Percentiles rank a stretch among this genome's conserved stretches.
Evolutionary conservation across 2,888 invertebrate genomes (phyloP).

Genomic region (Acronicta psi): DNA sequence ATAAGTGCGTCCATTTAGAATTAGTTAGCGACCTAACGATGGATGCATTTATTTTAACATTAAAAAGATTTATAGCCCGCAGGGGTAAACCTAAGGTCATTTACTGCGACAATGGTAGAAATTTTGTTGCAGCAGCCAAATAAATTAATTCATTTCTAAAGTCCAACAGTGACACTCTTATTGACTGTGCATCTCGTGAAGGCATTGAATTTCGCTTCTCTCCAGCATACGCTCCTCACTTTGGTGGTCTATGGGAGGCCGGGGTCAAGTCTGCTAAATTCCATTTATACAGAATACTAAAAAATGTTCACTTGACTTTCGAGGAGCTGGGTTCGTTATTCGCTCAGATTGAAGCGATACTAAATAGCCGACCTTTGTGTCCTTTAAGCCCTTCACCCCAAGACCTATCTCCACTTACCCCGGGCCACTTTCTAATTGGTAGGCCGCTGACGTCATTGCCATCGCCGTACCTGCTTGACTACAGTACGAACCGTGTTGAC

Average conservation of each 20-base stretch:
- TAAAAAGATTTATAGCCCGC: slow-evolving; percentile 6
- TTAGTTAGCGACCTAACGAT: slow-evolving; percentile 7
- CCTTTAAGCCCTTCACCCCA: slow-evolving; percentile 3
- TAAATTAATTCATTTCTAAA: background rate
- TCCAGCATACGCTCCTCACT: slow-evolving; percentile 34
- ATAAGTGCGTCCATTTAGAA: slow-evolving; percentile 8
- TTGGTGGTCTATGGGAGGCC: slow-evolving; percentile 7
- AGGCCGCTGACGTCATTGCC: slow-evolving; percentile 15
- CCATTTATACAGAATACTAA: slow-evolving; percentile 5
- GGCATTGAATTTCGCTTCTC: slow-evolving; percentile 28
- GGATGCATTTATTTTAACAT: slow-evolving; percentile 3
- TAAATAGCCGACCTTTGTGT: slow-evolving; percentile 14
- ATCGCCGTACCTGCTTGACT: slow-evolving; percentile 3
- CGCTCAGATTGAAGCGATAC: slow-evolving; percentile 11
- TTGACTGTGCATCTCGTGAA: slow-evolving; percentile 22
- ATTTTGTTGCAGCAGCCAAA: slow-evolving; percentile 7
- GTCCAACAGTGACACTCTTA: background rate
- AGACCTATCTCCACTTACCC: slow-evolving; percentile 14
- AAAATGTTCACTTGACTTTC: slow-evolving; percentile 3
- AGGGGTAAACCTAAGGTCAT: slow-evolving; percentile 6
- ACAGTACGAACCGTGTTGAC: slow-evolving; percentile 5
- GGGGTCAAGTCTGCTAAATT: background rate
- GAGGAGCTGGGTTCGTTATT: slow-evolving; percentile 6
- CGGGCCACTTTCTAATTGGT: slow-evolving; percentile 18
- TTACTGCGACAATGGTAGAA: slow-evolving; percentile 14